These are phyloP conservation scores for Phylloscopus trochiloides DNA, from an alignment of 2,113 vertebrate genomes.

Conservation along the genomic window DNA sequence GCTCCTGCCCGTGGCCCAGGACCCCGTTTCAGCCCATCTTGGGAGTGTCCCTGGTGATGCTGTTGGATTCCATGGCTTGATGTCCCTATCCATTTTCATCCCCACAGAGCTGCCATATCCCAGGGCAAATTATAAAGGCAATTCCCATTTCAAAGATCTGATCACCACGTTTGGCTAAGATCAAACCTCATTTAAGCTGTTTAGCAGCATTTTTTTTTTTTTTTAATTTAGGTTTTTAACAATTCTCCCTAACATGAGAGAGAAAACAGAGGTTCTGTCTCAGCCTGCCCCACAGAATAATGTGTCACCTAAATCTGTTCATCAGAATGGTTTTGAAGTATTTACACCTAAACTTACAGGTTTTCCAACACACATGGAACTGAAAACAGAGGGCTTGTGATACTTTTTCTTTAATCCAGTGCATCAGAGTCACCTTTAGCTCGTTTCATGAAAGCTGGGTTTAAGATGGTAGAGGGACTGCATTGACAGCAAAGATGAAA, in stretches of 20 bases:
- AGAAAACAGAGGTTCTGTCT: background rate
- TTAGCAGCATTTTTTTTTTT: background rate
- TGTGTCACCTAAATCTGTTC: background rate
- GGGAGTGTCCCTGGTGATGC: background rate
- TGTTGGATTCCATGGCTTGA: background rate
- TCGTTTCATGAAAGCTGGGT: fast-evolving
- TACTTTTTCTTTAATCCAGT: background rate
- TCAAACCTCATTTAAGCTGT: background rate
- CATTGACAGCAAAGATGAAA: background rate
- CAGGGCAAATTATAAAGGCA: background rate
- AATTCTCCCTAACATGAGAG: background rate
- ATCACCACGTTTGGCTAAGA: background rate
- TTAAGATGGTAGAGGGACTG: background rate
- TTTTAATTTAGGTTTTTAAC: background rate
- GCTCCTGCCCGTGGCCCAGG: background rate
- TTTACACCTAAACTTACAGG: background rate
- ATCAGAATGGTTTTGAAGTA: background rate
- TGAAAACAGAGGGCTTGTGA: background rate
- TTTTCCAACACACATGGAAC: background rate
- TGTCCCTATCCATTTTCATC: background rate
- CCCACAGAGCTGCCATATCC: background rate
- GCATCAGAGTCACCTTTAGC: background rate
- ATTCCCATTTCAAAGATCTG: background rate
- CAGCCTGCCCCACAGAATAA: background rate
- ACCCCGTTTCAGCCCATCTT: fast-evolving